Percentiles rank a stretch among this genome's conserved stretches.
Evolutionary conservation across 2,888 invertebrate species (phyloP).

Genomic region (Platycnemis pennipes): DNA sequence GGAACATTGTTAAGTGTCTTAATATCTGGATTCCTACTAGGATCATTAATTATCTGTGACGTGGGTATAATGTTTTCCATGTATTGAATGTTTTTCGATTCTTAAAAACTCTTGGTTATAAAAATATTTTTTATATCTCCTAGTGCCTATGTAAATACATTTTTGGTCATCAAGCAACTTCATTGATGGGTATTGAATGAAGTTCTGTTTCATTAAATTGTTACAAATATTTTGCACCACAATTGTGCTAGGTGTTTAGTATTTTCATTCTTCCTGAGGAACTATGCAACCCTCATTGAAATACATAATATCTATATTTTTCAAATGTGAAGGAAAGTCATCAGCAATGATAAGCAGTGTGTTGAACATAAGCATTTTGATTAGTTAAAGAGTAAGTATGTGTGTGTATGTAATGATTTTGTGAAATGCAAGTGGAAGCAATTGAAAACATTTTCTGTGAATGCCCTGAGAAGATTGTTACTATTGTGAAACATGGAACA

Average conservation of each 20-base stretch:
- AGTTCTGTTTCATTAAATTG: background rate
- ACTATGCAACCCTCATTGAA: background rate
- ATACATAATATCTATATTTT: background rate
- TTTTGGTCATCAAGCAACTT: background rate
- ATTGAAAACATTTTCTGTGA: background rate
- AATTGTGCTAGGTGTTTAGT: background rate
- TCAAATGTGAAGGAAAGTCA: background rate
- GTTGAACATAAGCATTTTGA: background rate
- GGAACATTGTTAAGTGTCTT: background rate
- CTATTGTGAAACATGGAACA: slow-evolving; percentile 9
- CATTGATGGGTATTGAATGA: background rate
- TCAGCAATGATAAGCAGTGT: background rate
- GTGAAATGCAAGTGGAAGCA: background rate
- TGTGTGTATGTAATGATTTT: background rate
- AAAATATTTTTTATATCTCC: background rate
- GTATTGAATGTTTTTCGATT: background rate
- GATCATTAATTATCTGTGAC: background rate
- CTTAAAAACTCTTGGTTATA: background rate
- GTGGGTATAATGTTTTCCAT: background rate
- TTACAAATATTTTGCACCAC: background rate
- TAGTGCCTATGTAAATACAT: background rate
- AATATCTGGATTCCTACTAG: background rate
- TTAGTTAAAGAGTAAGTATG: background rate
- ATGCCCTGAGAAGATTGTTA: background rate
- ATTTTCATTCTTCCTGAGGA: background rate